Conservation (phyloP, 2,113 vertebrate genomes). For the Dolichallabes microphthalmus region DNA sequence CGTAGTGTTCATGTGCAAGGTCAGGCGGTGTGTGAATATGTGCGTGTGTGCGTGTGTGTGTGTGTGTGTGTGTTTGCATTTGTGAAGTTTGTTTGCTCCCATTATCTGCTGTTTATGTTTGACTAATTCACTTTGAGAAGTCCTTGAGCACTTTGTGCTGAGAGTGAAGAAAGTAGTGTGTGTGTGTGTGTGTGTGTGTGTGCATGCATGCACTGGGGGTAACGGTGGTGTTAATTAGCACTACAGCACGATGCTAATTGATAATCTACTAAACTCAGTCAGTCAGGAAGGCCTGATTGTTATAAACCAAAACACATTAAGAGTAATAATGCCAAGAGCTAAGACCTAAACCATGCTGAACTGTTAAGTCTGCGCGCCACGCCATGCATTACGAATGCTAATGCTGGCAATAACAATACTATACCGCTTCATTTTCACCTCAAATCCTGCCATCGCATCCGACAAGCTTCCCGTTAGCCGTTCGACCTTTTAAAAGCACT, state of each 20-base stretch:
- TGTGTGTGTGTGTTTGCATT: conserved; percentile 15
- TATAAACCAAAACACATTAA: conserved; percentile 60
- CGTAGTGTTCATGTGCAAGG: conserved; percentile 6
- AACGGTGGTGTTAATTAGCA: conserved; percentile 71
- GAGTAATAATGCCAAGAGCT: conserved; percentile 14
- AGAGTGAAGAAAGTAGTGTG: conserved; percentile 3
- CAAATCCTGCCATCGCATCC: background rate
- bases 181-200: conserved; percentile 29
- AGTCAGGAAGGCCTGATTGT: conserved; percentile 64
- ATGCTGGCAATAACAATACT: background rate
- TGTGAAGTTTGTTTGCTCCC: conserved; percentile 22
- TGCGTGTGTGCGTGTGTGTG: background rate
- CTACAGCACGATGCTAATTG: conserved; percentile 67
- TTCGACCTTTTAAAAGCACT: background rate
- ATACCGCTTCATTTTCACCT: conserved; percentile 2
- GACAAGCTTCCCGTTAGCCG: background rate
- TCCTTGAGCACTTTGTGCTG: conserved; percentile 43
- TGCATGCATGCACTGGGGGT: conserved; percentile 37
- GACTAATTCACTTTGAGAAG: conserved; percentile 52
- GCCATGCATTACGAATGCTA: background rate
- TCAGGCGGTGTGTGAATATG: conserved; percentile 18
- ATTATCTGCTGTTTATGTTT: conserved; percentile 50
- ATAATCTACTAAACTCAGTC: conserved; percentile 66
- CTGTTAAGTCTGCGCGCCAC: background rate
- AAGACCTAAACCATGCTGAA: background rate